Conservation (phyloP, 2,888 invertebrate species). For the Drosophila nr. perissopoda region DNA sequence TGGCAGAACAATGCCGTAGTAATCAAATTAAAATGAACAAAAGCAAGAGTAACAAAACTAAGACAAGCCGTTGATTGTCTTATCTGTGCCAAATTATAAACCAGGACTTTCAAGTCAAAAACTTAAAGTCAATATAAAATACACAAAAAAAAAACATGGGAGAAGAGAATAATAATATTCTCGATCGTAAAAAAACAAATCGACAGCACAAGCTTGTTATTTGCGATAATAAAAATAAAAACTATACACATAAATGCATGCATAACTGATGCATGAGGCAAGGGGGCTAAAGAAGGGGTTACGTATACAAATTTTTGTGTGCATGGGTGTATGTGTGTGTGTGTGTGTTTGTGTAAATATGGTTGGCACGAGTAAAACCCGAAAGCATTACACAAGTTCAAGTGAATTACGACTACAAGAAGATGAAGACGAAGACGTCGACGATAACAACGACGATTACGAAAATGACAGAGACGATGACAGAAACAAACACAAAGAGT, state of each 20-base stretch:
- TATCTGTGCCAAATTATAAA: conserved; percentile 52
- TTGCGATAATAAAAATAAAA: conserved; percentile 69
- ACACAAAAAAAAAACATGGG: conserved; percentile 20
- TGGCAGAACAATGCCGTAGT: conserved; percentile 24
- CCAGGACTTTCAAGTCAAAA: conserved; percentile 45
- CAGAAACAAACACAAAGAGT: conserved; percentile 21
- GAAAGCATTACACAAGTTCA: conserved; percentile 70
- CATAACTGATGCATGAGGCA: conserved; percentile 41
- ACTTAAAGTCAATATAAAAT: conserved; percentile 42
- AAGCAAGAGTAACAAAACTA: not conserved
- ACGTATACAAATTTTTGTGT: conserved; percentile 2
- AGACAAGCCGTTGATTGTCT: conserved; percentile 1
- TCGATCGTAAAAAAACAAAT: conserved; percentile 68
- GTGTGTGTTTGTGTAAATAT: conserved; percentile 11
- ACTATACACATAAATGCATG: conserved; percentile 55
- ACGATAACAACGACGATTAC: conserved; percentile 57
- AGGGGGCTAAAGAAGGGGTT: conserved; percentile 1
- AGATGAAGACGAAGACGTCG: conserved; percentile 48
- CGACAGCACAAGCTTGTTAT: conserved; percentile 69
- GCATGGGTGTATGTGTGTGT: conserved; percentile 18
- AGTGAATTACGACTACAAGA: conserved; percentile 73
- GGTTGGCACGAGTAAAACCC: conserved; percentile 43
- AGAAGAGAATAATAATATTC: conserved; percentile 13
- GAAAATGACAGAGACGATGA: conserved; percentile 51
- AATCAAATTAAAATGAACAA: not conserved